Percentiles rank a stretch among this genome's conserved stretches.
Evolutionary conservation across 2,797 vertebrate species (phyloP).

Genomic region (Taeniopygia guttata): DNA sequence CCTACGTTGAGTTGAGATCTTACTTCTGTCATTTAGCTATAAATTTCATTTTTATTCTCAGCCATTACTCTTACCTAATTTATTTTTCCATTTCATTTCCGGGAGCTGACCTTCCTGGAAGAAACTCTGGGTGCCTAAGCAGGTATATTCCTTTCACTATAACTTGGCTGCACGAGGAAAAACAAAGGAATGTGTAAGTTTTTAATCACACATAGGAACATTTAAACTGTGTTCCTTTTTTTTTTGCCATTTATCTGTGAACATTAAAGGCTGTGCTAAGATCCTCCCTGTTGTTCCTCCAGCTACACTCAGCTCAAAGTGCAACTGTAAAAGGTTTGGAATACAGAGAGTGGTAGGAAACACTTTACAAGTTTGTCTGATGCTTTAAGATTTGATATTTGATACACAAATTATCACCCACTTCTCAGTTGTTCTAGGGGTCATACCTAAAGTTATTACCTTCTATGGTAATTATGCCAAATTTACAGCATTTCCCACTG

Average conservation of each 20-base stretch:
- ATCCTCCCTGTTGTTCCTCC: neutral
- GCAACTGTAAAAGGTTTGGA: neutral
- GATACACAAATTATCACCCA: neutral
- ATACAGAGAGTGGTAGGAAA: neutral
- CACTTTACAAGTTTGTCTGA: conserved; percentile 1
- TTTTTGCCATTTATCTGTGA: neutral
- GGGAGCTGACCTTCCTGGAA: conserved; percentile 43
- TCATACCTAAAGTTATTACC: neutral
- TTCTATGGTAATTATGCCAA: neutral
- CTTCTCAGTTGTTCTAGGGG: neutral
- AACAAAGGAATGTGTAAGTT: conserved; percentile 37
- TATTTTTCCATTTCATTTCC: conserved; percentile 25
- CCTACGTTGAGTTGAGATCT: neutral
- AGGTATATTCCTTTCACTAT: neutral
- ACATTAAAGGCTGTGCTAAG: neutral
- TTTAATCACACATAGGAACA: conserved; percentile 1
- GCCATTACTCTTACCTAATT: conserved; percentile 45
- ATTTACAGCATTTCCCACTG: neutral
- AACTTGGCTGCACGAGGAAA: neutral
- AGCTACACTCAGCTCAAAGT: neutral
- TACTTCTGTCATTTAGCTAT: conserved; percentile 42
- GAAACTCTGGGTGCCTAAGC: neutral
- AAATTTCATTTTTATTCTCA: conserved; percentile 54
- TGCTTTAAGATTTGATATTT: neutral
- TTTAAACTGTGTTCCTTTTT: neutral